Evolutionary conservation across 2,113 vertebrate genomes (phyloP), one percentile per base, ranked within the genome.

Genomic region (Malurus alboscapulatus): DNA sequence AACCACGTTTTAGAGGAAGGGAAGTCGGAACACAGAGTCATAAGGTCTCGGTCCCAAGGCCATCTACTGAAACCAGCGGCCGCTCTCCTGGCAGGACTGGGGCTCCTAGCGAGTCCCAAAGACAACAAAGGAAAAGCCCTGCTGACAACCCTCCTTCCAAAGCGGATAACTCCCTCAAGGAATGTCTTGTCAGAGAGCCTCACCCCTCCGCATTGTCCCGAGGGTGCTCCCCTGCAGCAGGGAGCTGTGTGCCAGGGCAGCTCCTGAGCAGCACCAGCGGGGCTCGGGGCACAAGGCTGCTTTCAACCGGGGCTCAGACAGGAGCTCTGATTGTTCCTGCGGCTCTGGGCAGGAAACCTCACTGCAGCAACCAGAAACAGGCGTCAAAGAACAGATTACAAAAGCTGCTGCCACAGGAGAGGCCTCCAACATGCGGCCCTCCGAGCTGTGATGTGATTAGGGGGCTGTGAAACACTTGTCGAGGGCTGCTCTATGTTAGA

Each of bases 131-230:
- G 63, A 47, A 29, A 57, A 38, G n/a, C 48, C 30, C 0, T 2
- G 47, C 80, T 79, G 32, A 26, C 40, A 67, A 17, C 20, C 6
- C 40, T 51, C 15, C 63, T 29, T 1, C 3, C 59, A 15, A 38
- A 34, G 7, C 2, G 8, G 48, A 12, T 48, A 32, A 45, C 34
- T 57, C 51, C 47, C 29, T 77, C 34, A 12, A 8, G 22, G 76
- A 53, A 8, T 0, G 2, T 9, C 29, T 34, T 17, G 40, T 19
- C 25, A 17, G 54, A 53, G 53, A 76, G 51, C 40, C 58, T 62
- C 12, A 1, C 26, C n/a, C 10, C 59, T n/a, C 18, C 1, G 0
- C 44, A 1, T 0, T 10, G 34, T 11, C 26, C 44, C 44, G 75
- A 10, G 30, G 71, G 63, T n/a, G 38, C 36, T 24, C 9, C 10